Conservation (phyloP, 2,888 invertebrate genomes). For the Drosophila tripunctata region DNA sequence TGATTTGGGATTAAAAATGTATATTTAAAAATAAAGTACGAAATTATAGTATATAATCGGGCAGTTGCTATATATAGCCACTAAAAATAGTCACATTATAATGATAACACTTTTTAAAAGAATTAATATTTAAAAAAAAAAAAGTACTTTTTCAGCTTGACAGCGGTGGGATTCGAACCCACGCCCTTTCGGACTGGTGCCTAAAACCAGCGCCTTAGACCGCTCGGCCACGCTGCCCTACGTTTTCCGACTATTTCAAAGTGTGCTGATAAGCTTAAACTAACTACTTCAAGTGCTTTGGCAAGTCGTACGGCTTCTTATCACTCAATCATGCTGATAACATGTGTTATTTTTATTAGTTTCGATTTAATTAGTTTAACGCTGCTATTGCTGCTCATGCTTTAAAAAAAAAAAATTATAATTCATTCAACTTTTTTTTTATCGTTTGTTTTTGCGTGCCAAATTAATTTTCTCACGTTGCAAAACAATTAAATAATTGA, state of each 20-base stretch:
- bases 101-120: no score
- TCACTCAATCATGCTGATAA: background rate
- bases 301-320: no score
- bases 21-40: no score
- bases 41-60: no score
- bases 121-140: background rate
- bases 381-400: no score
- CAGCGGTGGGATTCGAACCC: conserved; percentile 83
- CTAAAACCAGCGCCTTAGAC: conserved; percentile 85
- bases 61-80: no score
- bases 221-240: conserved; percentile 85
- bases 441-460: background rate
- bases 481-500: conserved; percentile 68
- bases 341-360: background rate
- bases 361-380: background rate
- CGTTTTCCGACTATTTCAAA: rapidly evolving
- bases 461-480: conserved; percentile 73
- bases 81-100: no score
- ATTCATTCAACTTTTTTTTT: conserved; percentile 32
- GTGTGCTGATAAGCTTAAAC: background rate
- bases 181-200: conserved; percentile 85
- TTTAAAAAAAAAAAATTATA: background rate
- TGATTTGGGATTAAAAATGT: background rate
- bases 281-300: background rate
- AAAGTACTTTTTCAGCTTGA: conserved; percentile 3